phyloP scores from a whole-genome alignment of 2,113 vertebrate species.

The Oryctolagus cuniculus region DNA sequence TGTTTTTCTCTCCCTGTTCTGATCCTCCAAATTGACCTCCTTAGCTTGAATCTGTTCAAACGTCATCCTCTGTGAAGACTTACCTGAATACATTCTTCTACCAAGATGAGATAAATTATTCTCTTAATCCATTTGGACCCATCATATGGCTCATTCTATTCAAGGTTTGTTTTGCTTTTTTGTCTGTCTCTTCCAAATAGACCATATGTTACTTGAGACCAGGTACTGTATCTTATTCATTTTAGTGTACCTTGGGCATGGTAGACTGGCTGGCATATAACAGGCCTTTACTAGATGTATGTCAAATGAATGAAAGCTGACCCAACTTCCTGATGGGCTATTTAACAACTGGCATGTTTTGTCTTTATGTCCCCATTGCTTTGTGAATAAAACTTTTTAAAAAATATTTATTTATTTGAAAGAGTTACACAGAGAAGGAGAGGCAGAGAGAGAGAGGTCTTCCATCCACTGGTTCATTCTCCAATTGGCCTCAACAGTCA shows the following conservation, averaged over 20 bases:
- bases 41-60: slow-evolving; percentile 10
- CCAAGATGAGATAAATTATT: background rate
- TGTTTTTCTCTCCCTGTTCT: background rate
- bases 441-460: no score
- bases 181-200: slow-evolving; percentile 24
- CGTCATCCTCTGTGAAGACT: background rate
- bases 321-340: background rate
- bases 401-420: no score
- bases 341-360: slow-evolving; percentile 42
- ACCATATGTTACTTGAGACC: slow-evolving; percentile 3
- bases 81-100: background rate
- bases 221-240: background rate
- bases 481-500: no score
- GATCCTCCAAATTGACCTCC: background rate
- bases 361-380: background rate
- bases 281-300: background rate
- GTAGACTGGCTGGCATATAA: background rate
- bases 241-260: background rate
- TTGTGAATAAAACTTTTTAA: background rate
- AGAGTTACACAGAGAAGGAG: no score
- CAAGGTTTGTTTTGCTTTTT: slow-evolving; percentile 3
- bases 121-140: background rate
- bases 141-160: background rate
- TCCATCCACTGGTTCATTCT: no score
- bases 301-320: background rate